Conservation (phyloP, 2,888 invertebrate genomes). For the Latheticus oryzae region DNA sequence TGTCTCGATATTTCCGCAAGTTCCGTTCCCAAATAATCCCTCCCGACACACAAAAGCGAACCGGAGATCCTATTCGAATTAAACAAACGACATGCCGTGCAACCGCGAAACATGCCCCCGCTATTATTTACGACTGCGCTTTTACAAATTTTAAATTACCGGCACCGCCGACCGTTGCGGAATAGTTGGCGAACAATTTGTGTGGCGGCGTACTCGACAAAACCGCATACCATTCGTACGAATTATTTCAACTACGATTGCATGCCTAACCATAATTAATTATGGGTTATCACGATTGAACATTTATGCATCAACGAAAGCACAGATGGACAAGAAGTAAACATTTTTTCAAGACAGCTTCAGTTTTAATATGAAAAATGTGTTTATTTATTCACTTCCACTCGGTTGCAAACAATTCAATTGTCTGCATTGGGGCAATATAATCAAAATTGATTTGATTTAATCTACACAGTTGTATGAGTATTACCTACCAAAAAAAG, state of each 20-base stretch:
- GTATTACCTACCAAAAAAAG: too few relatives aligned
- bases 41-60: slow-evolving; percentile 50
- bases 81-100: slow-evolving; percentile 55
- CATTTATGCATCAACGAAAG: slow-evolving; percentile 24
- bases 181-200: slow-evolving; percentile 44
- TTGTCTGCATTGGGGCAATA: too few relatives aligned
- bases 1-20: slow-evolving; percentile 64
- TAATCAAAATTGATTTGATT: too few relatives aligned
- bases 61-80: slow-evolving; percentile 57
- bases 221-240: slow-evolving; percentile 39
- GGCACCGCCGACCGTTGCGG: slow-evolving; percentile 40
- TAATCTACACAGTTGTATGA: too few relatives aligned
- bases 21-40: slow-evolving; percentile 63
- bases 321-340: too few relatives aligned
- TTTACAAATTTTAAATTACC: slow-evolving; percentile 47
- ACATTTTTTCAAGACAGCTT: too few relatives aligned
- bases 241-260: slow-evolving; percentile 39
- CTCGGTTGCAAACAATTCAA: too few relatives aligned
- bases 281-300: slow-evolving; percentile 39
- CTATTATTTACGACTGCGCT: slow-evolving; percentile 52
- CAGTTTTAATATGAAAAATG: too few relatives aligned
- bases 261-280: slow-evolving; percentile 38
- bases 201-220: slow-evolving; percentile 42
- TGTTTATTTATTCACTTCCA: too few relatives aligned
- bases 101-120: slow-evolving; percentile 52